A percentile compares a stretch with the other conserved stretches of the same genome.
Evolutionary conservation across 2,797 vertebrate species (phyloP).

Genomic region (Myotis myotis): DNA sequence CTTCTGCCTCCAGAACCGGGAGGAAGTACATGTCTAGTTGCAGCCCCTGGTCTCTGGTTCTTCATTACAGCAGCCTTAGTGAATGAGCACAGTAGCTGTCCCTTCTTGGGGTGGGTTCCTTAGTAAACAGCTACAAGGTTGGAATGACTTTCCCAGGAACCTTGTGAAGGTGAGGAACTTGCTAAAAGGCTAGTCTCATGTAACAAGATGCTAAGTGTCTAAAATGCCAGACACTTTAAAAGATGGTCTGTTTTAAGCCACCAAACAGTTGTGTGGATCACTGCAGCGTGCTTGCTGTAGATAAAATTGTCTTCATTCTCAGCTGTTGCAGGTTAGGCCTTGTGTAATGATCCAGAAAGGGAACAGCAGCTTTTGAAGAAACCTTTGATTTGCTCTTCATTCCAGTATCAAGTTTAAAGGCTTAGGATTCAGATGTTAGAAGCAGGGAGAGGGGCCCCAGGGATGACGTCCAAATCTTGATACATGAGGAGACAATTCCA

Average conservation of each 20-base stretch:
- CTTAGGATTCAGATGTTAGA: background rate
- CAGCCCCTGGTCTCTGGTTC: background rate
- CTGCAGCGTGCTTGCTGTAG: conserved; percentile 3
- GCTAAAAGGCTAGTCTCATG: conserved; percentile 44
- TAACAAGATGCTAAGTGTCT: background rate
- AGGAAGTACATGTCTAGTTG: background rate
- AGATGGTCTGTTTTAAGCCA: conserved; percentile 56
- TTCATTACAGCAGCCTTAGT: background rate
- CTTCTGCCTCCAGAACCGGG: background rate
- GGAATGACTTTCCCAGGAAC: background rate
- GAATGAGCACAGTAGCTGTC: accelerated
- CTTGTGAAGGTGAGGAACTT: background rate
- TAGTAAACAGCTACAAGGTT: background rate
- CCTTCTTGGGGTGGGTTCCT: background rate
- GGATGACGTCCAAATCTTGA: background rate
- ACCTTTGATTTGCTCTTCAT: background rate
- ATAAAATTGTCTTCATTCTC: conserved; percentile 64
- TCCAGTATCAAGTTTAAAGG: conserved; percentile 48
- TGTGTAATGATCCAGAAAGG: background rate
- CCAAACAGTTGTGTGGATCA: conserved; percentile 45
- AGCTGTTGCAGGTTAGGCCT: conserved; percentile 62
- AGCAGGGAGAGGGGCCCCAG: background rate
- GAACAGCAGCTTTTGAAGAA: conserved; percentile 57
- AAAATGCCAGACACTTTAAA: conserved; percentile 35
- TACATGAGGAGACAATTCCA: background rate